Conservation (phyloP, 1,140 invertebrate species). For the Phymorhynchus buccinoides region DNA sequence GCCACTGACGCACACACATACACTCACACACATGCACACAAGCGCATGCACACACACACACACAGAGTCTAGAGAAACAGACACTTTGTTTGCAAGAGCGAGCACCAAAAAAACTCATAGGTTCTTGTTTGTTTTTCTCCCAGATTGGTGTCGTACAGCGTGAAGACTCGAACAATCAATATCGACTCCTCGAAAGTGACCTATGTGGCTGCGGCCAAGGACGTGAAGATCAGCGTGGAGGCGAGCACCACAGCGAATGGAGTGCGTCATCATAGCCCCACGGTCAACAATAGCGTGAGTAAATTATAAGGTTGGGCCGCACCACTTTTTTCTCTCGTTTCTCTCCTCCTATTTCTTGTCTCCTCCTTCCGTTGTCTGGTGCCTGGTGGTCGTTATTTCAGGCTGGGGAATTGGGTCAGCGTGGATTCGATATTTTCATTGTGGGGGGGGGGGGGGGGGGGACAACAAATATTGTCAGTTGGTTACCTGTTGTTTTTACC, state of each 20-base stretch:
- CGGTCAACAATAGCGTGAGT: constrained; percentile 63
- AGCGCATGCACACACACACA: too few species aligned
- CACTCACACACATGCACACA: too few species aligned
- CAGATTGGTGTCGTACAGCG: constrained; percentile 72
- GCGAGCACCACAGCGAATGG: constrained; percentile 85
- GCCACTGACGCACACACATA: too few species aligned
- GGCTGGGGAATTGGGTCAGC: too few species aligned
- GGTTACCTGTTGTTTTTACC: too few species aligned
- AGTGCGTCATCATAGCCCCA: constrained; percentile 84
- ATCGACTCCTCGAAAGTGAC: constrained; percentile 67
- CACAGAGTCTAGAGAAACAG: too few species aligned
- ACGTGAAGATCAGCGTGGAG: constrained; percentile 96
- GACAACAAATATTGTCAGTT: too few species aligned
- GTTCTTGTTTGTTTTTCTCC: too few species aligned
- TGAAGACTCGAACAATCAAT: constrained; percentile 72
- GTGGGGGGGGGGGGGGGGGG: too few species aligned
- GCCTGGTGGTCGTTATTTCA: neutral
- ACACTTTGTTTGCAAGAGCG: too few species aligned
- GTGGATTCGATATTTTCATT: too few species aligned
- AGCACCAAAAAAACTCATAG: too few species aligned
- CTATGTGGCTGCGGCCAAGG: constrained; percentile 78
- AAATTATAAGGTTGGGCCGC: constrained; percentile 45
- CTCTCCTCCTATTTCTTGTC: neutral
- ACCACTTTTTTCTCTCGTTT: constrained; percentile 22
- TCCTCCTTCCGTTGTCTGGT: constrained; percentile 19